Conservation (phyloP, 1,140 invertebrate species). For the Calliopsis andreniformis region DNA sequence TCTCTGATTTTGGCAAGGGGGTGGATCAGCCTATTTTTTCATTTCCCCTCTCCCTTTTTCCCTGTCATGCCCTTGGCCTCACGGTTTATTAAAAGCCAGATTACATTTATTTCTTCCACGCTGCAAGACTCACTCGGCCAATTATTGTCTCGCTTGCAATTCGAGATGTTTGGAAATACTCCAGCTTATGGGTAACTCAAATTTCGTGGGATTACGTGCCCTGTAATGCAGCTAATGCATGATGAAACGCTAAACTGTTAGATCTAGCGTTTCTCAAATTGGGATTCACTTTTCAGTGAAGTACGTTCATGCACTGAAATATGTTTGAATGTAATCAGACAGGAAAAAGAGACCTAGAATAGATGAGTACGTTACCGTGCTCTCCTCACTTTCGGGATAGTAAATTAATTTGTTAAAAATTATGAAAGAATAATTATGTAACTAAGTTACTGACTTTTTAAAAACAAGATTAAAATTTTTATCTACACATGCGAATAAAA, state of each 20-base stretch:
- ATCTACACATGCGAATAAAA: no score
- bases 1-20: constrained; percentile 51
- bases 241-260: background rate
- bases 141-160: background rate
- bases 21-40: constrained; percentile 27
- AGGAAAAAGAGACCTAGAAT: no score
- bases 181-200: constrained; percentile 6
- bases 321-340: no score
- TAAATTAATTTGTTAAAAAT: no score
- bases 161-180: constrained; percentile 27
- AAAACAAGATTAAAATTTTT: no score
- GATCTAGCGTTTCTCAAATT: background rate
- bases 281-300: background rate
- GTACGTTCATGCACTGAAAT: no score
- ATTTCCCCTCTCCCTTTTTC: no score
- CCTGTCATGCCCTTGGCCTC: background rate
- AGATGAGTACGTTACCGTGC: no score
- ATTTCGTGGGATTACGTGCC: background rate
- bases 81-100: constrained; percentile 22
- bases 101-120: background rate
- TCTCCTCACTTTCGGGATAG: no score
- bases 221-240: background rate
- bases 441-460: no score
- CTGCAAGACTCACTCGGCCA: no score
- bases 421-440: no score